Evolutionary conservation across 2,888 invertebrate species (phyloP), one percentile per base, ranked within the genome.

Genomic region (Callosobruchus maculatus): DNA sequence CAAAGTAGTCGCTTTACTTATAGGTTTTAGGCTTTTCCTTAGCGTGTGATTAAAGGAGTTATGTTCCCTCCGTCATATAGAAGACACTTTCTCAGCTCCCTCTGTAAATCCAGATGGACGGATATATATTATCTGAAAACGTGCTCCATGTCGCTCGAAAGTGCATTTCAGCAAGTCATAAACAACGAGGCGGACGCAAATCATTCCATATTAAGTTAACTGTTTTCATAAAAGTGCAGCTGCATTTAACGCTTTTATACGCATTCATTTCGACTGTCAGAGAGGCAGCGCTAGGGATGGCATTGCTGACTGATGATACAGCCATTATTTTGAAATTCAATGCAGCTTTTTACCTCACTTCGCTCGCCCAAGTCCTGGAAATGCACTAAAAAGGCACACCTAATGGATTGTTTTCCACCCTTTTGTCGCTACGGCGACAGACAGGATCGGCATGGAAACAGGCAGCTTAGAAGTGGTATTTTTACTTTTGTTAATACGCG

Each of bases 201-300:
- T 67, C 68, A 71, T 74, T 70, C 30, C 49, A 49, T 71, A 74
- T 72, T 49, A 67, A 71, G 74, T 74, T 68, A 68, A 74, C 68
- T 67, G 69, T 68, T 71, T 68, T 67, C 73, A 73, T 67, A 70
- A 49, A 68, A 73, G 71, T 72, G 70, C 70, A 73, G 66, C 71
- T 74, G 68, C 31, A 22, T 74, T 30, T 69, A 69, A 71, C 68
- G 68, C 73, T 68, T 73, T 75, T 73, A 66, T 71, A 73, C 73
- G 21, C 73, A 69, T 73, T 75, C 68, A 71, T 73, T 75, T 71
- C 73, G 30, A 71, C 75, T 75, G 75, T 71, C 75, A 73, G 49
- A 49, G 49, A 49, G 18, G 49, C 13, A 18, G 49, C 7, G 49
- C 49, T 49, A 49, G 13, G 49, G 18, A 49, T 18, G 49, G 18